These are phyloP conservation scores for Xyrauchen texanus DNA, from an alignment of 2,113 vertebrate genomes.

Conservation along the genomic window DNA sequence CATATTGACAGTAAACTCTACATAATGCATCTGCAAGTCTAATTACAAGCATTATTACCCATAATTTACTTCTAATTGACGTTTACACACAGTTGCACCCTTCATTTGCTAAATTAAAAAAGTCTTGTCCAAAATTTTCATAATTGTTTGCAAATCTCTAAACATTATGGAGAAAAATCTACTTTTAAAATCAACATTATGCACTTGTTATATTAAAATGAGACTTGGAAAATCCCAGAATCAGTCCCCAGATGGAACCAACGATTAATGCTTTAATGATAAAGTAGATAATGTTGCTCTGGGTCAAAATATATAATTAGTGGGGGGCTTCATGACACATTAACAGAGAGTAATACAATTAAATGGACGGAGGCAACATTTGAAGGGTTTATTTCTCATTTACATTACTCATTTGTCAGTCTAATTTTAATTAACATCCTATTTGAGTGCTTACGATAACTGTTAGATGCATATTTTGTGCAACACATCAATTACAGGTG, in stretches of 20 bases:
- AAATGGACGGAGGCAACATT: conserved; percentile 59
- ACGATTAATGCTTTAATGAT: conserved; percentile 32
- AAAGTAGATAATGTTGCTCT: conserved; percentile 58
- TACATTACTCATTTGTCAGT: conserved; percentile 55
- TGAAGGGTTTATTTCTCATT: conserved; percentile 46
- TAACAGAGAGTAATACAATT: conserved; percentile 60
- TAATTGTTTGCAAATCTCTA: not conserved
- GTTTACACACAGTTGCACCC: conserved; percentile 6
- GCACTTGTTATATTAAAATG: conserved; percentile 32
- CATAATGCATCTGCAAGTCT: not conserved
- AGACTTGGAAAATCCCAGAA: conserved; percentile 26
- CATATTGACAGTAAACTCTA: not conserved
- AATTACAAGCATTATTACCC: not conserved
- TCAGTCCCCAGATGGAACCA: conserved; percentile 11
- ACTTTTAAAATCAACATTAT: conserved; percentile 34
- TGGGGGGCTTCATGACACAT: conserved; percentile 7
- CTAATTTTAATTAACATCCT: conserved; percentile 62
- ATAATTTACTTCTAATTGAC: conserved; percentile 4
- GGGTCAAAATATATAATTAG: conserved; percentile 65
- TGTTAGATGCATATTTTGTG: conserved; percentile 39
- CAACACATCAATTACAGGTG: conserved; percentile 27
- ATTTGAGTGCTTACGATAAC: conserved; percentile 47
- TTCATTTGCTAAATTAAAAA: conserved; percentile 1
- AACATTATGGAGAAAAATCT: not conserved
- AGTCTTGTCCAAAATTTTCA: not conserved